phyloP scores from a whole-genome alignment of 2,888 invertebrate species.

The Brachyopa scutellaris region DNA sequence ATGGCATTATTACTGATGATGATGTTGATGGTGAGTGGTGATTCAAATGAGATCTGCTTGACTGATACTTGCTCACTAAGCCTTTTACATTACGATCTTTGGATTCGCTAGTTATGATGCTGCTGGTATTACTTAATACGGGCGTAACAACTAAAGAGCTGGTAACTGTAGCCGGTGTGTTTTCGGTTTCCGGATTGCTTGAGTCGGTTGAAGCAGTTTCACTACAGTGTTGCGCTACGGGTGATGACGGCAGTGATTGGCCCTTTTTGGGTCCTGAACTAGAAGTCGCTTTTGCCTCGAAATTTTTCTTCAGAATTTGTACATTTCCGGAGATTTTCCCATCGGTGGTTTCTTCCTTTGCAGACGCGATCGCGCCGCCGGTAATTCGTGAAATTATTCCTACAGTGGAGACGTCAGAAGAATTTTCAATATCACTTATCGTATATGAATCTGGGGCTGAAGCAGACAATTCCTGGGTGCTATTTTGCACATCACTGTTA shows the following conservation, averaged over 20 bases:
- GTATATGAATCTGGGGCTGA: constrained; percentile 84
- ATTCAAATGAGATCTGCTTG: constrained; percentile 77
- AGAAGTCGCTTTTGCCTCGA: constrained; percentile 87
- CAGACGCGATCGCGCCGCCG: constrained; percentile 6
- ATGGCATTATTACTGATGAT: constrained; percentile 81
- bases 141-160: constrained; percentile 51
- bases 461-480: constrained; percentile 82
- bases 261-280: constrained; percentile 78
- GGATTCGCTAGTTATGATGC: constrained; percentile 77
- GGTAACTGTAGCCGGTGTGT: constrained; percentile 30
- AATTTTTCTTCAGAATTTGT: constrained; percentile 92
- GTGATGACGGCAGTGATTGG: constrained; percentile 85
- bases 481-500: constrained; percentile 25
- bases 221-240: constrained; percentile 83
- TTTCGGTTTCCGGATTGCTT: constrained; percentile 42
- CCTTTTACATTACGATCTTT: constrained; percentile 88
- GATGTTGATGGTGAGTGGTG: constrained; percentile 82
- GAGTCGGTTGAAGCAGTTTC: constrained; percentile 58
- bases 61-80: constrained; percentile 89
- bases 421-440: constrained; percentile 79
- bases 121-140: constrained; percentile 47
- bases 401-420: constrained; percentile 32
- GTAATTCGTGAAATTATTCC: constrained; percentile 13
- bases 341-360: constrained; percentile 72
- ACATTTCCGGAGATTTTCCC: constrained; percentile 87